Conservation (phyloP, 2,113 vertebrate species). For the Macrotus californicus region DNA sequence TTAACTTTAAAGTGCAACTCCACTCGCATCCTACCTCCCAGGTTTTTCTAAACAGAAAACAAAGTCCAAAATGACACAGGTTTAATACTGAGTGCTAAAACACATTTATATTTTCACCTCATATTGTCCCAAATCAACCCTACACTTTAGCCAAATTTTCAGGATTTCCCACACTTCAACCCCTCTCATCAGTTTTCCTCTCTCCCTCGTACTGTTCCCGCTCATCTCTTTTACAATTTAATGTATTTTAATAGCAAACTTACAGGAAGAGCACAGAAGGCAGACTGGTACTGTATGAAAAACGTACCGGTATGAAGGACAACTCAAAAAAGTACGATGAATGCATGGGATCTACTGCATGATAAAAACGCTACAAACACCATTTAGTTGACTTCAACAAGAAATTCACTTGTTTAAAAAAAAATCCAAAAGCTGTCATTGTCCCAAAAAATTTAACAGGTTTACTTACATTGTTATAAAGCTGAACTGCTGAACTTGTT, state of each 20-base stretch:
- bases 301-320: conserved; percentile 52
- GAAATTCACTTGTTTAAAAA: conserved; percentile 73
- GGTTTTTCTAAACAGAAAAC: background rate
- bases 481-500: too few species aligned
- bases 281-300: conserved; percentile 89
- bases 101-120: background rate
- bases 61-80: background rate
- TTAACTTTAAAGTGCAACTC: background rate
- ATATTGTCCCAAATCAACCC: background rate
- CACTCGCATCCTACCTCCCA: background rate
- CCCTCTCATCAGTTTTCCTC: background rate
- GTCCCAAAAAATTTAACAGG: conserved; percentile 80
- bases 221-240: conserved; percentile 71
- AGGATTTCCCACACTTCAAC: background rate
- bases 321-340: conserved; percentile 74
- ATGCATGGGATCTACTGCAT: conserved; percentile 83
- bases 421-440: conserved; percentile 86
- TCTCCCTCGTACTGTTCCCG: background rate
- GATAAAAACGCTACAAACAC: conserved; percentile 86
- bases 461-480: background rate
- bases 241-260: conserved; percentile 91
- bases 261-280: conserved; percentile 89
- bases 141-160: background rate
- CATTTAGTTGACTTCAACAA: conserved; percentile 82
- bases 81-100: background rate